Evolutionary conservation across 1,140 invertebrate species (phyloP).

Genomic region (Sinonovacula constricta): DNA sequence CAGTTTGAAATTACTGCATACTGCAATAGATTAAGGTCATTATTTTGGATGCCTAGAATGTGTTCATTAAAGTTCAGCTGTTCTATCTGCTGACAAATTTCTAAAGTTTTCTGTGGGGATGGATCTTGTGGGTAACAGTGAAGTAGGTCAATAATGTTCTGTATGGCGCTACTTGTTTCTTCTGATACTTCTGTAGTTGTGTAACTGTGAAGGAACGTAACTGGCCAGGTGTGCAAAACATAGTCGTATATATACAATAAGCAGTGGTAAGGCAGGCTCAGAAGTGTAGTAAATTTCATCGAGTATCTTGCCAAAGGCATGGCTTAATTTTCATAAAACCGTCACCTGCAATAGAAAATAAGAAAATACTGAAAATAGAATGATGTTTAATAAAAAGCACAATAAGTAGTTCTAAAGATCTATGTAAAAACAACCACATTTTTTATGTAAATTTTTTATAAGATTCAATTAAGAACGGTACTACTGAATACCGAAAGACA

Average conservation of each 20-base stretch:
- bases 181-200: not conserved
- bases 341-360: no score
- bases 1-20: slow-evolving; percentile 57
- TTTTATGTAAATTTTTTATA: no score
- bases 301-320: no score
- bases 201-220: not conserved
- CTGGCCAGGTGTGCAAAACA: slow-evolving; percentile 9
- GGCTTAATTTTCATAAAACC: no score
- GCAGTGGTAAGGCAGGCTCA: no score
- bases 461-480: no score
- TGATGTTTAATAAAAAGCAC: no score
- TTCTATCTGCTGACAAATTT: slow-evolving; percentile 5
- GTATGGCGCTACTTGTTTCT: slow-evolving; percentile 1
- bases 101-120: not conserved
- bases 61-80: slow-evolving; percentile 55
- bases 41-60: slow-evolving; percentile 60
- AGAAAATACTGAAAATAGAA: no score
- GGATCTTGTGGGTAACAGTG: slow-evolving; percentile 7
- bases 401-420: no score
- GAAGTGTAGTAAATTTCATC: no score
- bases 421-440: no score
- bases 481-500: no score
- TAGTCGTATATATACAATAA: slow-evolving; percentile 28
- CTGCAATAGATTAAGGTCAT: slow-evolving; percentile 68
- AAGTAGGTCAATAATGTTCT: slow-evolving; percentile 9